A percentile compares a stretch with the other conserved stretches of the same genome.
Evolutionary conservation across 2,888 invertebrate genomes (phyloP).

Genomic region (Ormyrus labotus): DNA sequence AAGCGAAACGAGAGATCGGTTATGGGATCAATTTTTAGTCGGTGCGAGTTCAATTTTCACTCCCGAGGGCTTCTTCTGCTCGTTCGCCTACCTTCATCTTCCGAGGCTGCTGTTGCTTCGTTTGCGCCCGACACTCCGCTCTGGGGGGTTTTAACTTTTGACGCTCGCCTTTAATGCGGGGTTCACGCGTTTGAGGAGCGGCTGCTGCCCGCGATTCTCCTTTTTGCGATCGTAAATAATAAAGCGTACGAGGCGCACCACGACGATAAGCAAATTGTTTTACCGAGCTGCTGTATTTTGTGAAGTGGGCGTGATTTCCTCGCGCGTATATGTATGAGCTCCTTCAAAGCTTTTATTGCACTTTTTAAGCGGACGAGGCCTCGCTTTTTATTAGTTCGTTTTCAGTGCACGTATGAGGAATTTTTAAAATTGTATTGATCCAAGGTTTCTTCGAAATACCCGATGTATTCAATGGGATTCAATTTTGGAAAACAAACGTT

Average conservation of each 20-base stretch:
- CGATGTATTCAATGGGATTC: too few relatives aligned
- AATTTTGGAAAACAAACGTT: too few relatives aligned
- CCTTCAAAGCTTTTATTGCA: neutral
- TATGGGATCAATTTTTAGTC: slow-evolving; percentile 50
- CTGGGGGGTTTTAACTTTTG: slow-evolving; percentile 43
- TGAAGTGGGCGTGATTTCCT: neutral
- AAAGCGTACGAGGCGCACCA: slow-evolving; percentile 10
- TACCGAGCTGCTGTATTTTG: slow-evolving; percentile 41
- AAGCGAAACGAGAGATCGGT: slow-evolving; percentile 39
- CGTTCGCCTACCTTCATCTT: too few relatives aligned
- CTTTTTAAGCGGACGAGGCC: too few relatives aligned
- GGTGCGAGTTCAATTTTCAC: slow-evolving; percentile 43
- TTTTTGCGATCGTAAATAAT: slow-evolving; percentile 26
- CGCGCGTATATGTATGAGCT: neutral
- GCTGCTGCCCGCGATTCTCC: neutral
- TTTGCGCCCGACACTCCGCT: slow-evolving; percentile 9
- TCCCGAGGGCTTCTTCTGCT: slow-evolving; percentile 26
- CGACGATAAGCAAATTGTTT: slow-evolving; percentile 53
- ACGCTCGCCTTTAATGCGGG: slow-evolving; percentile 36
- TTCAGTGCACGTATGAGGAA: too few relatives aligned
- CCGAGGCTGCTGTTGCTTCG: neutral
- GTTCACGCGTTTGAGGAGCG: neutral
- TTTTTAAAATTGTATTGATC: too few relatives aligned
- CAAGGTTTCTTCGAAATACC: too few relatives aligned
- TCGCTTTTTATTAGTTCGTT: too few relatives aligned